Conservation (phyloP, 2,888 invertebrate genomes). For the Micropterix aruncella region DNA sequence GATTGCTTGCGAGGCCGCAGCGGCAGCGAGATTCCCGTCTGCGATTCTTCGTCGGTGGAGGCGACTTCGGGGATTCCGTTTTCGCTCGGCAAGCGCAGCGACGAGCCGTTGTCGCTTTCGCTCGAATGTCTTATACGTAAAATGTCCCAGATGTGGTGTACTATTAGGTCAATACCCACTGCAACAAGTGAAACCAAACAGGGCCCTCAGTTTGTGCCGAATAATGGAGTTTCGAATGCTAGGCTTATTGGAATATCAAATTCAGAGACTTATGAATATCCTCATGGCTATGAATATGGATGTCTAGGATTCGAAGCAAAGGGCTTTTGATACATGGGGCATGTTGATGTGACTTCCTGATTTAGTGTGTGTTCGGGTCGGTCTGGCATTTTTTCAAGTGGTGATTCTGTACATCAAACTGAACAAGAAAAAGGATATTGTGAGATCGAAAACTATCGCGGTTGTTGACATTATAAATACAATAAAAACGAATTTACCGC, state of each 20-base stretch:
- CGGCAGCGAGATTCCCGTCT: conserved; percentile 20
- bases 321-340: too few relatives aligned
- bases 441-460: too few relatives aligned
- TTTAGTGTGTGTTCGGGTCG: not conserved
- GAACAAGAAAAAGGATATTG: too few relatives aligned
- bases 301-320: too few relatives aligned
- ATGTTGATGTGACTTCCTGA: not conserved
- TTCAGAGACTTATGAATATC: too few relatives aligned
- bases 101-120: conserved; percentile 15
- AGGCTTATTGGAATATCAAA: too few relatives aligned
- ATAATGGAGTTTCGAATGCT: too few relatives aligned
- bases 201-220: not conserved
- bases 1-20: conserved; percentile 23
- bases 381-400: too few relatives aligned
- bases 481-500: too few relatives aligned
- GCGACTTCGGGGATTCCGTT: conserved; percentile 26
- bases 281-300: too few relatives aligned
- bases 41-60: conserved; percentile 23
- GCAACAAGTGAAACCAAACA: conserved; percentile 45
- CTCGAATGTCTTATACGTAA: conserved; percentile 42
- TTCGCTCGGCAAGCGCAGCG: conserved; percentile 14
- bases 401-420: too few relatives aligned
- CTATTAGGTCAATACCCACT: conserved; percentile 99
- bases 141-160: conserved; percentile 97
- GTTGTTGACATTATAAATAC: too few relatives aligned